Conservation (phyloP, 2,113 vertebrate genomes). For the Montifringilla adamsi region DNA sequence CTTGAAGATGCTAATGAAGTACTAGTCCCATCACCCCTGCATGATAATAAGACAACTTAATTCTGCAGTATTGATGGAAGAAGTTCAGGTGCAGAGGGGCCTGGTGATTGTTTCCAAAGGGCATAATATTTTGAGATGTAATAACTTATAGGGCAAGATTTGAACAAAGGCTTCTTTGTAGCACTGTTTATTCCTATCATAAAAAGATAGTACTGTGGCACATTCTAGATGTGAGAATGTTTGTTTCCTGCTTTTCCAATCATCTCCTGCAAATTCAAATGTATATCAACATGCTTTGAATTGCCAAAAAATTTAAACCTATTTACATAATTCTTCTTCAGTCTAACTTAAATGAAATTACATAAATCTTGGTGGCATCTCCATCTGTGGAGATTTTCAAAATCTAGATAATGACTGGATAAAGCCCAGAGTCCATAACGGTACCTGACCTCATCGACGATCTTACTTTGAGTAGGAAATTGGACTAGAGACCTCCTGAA, state of each 20-base stretch:
- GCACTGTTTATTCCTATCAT: background rate
- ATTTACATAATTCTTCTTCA: background rate
- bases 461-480: background rate
- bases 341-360: background rate
- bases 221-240: background rate
- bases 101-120: background rate
- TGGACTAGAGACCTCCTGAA: background rate
- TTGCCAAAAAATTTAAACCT: background rate
- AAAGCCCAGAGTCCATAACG: background rate
- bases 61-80: background rate
- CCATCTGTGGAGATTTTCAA: background rate
- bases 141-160: background rate
- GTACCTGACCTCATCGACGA: background rate
- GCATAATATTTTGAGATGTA: background rate
- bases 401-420: background rate
- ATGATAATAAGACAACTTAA: slow-evolving; percentile 3
- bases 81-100: background rate
- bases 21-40: background rate
- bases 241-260: background rate
- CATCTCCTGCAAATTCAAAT: background rate
- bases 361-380: background rate
- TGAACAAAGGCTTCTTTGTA: background rate
- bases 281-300: background rate
- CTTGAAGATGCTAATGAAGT: slow-evolving; percentile 23
- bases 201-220: background rate